Evolutionary conservation across 2,888 invertebrate species (phyloP), one percentile per base, ranked within the genome.

Genomic region (Drosophila imparisetae): DNA sequence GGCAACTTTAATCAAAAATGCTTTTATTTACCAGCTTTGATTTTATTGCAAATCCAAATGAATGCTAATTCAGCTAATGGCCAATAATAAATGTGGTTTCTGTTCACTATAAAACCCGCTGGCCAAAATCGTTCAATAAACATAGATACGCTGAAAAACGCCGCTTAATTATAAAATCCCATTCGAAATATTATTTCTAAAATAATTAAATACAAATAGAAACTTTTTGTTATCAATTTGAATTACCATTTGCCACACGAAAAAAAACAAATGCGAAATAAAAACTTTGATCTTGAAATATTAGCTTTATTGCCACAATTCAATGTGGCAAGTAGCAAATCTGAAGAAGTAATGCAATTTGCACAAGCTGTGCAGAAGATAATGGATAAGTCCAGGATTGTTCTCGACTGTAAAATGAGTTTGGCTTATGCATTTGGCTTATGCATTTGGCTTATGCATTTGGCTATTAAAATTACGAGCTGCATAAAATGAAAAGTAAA

Each of bases 51-150:
- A 58, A 52, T 54, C 34, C 10, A 21, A n/a, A 21, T 32, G 2
- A 42, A 58, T 49, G 34, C 63, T 65, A 45, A 54, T 29, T 29
- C 38, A n/a, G 53, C 49, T 52, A 67, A 54, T 45, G 30, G 52
- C 38, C 45, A 15, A 58, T 38, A n/a, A 48, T 38, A 32, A 45
- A 30, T 57, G 53, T 10, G 34, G 27, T 21, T 60, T 32, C 7
- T 30, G 8, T 21, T 30, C 57, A 21, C 10, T n/a, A 21, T 21
- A 57, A 42, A 42, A 21, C 15, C 3, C 13, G 30, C 4, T 42
- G 18, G 15, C 15, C 32, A 61, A 29, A 49, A 15, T 45, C 13
- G 13, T 29, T 49, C 10, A 15, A 24, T 24, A 15, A 21, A 24
- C 30, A 11, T 8, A 13, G 6, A 36, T 30, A 6, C n/a, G 10